These are phyloP conservation scores for Cetoscarus ocellatus DNA, from an alignment of 2,797 vertebrate species.

Conservation along the genomic window DNA sequence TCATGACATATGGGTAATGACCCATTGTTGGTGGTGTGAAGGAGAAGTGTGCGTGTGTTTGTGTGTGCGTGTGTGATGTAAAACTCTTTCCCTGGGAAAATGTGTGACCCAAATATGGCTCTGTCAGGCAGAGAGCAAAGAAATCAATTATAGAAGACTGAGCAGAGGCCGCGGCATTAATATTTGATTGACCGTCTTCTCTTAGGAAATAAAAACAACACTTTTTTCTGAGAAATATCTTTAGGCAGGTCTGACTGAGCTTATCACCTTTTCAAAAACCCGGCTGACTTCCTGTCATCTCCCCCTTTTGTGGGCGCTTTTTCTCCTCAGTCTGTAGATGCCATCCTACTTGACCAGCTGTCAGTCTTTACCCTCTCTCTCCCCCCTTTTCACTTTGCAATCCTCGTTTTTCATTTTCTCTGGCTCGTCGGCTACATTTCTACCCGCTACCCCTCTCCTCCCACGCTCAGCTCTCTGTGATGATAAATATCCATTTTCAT, in stretches of 20 bases:
- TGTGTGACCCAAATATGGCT: slow-evolving; percentile 76
- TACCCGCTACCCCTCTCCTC: slow-evolving; percentile 46
- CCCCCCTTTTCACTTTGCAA: slow-evolving; percentile 11
- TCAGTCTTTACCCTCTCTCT: slow-evolving; percentile 22
- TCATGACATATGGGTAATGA: slow-evolving; percentile 71
- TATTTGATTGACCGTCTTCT: slow-evolving; percentile 67
- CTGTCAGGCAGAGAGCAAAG: slow-evolving; percentile 65
- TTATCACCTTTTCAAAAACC: slow-evolving; percentile 39
- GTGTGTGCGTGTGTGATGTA: slow-evolving; percentile 25
- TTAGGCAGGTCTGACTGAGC: slow-evolving; percentile 31
- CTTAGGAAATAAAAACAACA: slow-evolving; percentile 69
- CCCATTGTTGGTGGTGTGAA: slow-evolving; percentile 56
- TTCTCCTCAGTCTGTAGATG: slow-evolving; percentile 4
- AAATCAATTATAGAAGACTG: slow-evolving; percentile 78
- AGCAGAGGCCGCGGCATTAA: slow-evolving; percentile 64
- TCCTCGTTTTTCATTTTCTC: slow-evolving; percentile 53
- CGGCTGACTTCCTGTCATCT: slow-evolving; percentile 17
- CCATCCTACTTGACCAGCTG: slow-evolving; percentile 19
- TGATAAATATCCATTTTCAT: slow-evolving; percentile 85
- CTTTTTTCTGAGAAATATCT: slow-evolving; percentile 47
- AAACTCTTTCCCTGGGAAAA: slow-evolving; percentile 65
- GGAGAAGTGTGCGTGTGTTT: slow-evolving; percentile 22
- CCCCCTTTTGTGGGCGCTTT: background rate
- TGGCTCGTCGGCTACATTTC: slow-evolving; percentile 40
- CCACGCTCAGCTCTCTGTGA: slow-evolving; percentile 51